Evolutionary conservation across 2,888 invertebrate genomes (phyloP).

Genomic region (Desoria tigrina): DNA sequence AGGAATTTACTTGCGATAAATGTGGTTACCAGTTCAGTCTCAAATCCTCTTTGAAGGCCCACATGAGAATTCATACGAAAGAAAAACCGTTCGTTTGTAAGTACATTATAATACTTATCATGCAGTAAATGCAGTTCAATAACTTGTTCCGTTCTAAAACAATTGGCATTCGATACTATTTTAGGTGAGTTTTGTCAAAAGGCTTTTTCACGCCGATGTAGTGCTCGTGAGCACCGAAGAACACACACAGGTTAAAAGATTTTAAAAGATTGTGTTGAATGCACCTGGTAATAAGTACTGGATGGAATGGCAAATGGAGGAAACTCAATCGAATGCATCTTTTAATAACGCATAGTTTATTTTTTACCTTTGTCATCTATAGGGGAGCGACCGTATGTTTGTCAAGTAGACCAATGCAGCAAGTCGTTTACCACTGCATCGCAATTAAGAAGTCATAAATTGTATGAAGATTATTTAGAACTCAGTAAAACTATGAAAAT

Average conservation of each 20-base stretch:
- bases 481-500: constrained; percentile 4
- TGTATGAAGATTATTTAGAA: no score
- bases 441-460: constrained; percentile 45
- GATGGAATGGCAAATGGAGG: no score
- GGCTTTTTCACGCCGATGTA: constrained; percentile 75
- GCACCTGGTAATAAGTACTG: no score
- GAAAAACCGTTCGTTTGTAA: constrained; percentile 69
- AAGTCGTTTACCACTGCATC: constrained; percentile 46
- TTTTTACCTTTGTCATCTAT: no score
- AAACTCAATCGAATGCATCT: no score
- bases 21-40: constrained; percentile 75
- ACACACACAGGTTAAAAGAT: no score
- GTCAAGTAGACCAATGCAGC: constrained; percentile 61
- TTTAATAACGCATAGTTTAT: no score
- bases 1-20: constrained; percentile 69
- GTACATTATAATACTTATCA: neutral
- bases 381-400: constrained; percentile 76
- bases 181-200: constrained; percentile 65
- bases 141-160: no score
- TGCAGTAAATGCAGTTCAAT: no score
- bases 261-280: no score
- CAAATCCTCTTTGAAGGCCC: constrained; percentile 74
- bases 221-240: constrained; percentile 69
- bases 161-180: neutral
- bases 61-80: constrained; percentile 62